phyloP scores from a whole-genome alignment of 2,113 vertebrate genomes.

The Plotosus lineatus region DNA sequence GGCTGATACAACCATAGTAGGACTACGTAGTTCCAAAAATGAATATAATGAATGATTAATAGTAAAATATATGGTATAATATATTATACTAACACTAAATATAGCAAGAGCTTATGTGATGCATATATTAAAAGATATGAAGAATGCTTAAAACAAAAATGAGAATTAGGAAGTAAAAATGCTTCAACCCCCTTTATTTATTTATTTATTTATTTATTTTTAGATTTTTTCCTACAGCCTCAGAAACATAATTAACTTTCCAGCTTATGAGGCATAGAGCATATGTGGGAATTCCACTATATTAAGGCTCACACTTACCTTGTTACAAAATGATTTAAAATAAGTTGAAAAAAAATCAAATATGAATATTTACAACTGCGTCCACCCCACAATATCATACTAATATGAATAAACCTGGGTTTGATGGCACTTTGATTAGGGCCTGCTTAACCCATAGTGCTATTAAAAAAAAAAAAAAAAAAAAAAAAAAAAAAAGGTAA shows the following conservation, averaged over 20 bases:
- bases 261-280: background rate
- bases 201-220: no score
- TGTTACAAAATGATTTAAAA: background rate
- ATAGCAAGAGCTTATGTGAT: no score
- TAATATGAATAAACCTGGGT: background rate
- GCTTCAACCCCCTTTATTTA: no score
- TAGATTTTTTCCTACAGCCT: no score
- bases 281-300: background rate
- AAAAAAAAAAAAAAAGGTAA: background rate
- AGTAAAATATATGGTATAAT: no score
- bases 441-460: background rate
- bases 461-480: background rate
- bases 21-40: no score
- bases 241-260: background rate
- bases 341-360: background rate
- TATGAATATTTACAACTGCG: background rate
- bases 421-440: background rate
- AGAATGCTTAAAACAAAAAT: no score
- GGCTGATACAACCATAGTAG: no score
- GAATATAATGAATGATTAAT: no score
- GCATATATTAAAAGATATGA: no score
- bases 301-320: background rate
- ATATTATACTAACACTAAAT: no score
- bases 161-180: no score
- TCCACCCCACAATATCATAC: background rate